Evolutionary conservation across 1,140 invertebrate genomes (phyloP), one percentile per base, ranked within the genome.

Genomic region (Tenebrio molitor): DNA sequence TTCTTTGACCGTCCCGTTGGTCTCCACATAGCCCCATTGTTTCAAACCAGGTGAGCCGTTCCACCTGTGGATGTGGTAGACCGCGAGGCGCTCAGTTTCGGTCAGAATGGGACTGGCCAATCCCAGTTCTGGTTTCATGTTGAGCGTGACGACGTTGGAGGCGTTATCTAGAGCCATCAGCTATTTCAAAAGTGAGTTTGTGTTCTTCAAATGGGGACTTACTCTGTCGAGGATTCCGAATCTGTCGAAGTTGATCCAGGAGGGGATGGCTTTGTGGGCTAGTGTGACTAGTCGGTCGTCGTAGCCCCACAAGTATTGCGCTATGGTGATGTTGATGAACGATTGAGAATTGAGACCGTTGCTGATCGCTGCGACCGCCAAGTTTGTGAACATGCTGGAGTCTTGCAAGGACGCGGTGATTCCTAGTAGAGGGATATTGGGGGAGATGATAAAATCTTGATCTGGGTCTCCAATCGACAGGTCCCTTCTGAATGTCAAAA

Each of bases 241-340:
- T 74, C 88, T 90, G 1, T 86, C 82, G 75, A 95, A 95, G 74
- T 92, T 84, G 44, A 92, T 89, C 84, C 91, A 91, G 21, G 83
- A 88, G 0, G 94, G 93, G 17, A 94, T 78, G 29, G 94, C 79
- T 1, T 83, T 86, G 69, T 90, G 89, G 0, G 91, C 91, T 14
- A 94, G 79, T 6, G 84, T 84, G 6, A 96, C 88, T 0, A 95
- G 75, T 1, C 86, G 84, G 81, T 97, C 94, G 1, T 93, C 87
- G 77, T 95, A 96, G 0, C 96, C 96, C 92, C 93, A 97, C 1
- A 96, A 82, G 69, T 94, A 89, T 1, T 97, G 90, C 14, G 92
- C 82, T 0, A 94, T 88, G 0, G 88, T 88, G 25, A 93, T 77
- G 1, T 89, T 88, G 19, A 91, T 84, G 77, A 97, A 91, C 0